Evolutionary conservation across 1,140 invertebrate species (phyloP).

Genomic region (Musca vetustissima): DNA sequence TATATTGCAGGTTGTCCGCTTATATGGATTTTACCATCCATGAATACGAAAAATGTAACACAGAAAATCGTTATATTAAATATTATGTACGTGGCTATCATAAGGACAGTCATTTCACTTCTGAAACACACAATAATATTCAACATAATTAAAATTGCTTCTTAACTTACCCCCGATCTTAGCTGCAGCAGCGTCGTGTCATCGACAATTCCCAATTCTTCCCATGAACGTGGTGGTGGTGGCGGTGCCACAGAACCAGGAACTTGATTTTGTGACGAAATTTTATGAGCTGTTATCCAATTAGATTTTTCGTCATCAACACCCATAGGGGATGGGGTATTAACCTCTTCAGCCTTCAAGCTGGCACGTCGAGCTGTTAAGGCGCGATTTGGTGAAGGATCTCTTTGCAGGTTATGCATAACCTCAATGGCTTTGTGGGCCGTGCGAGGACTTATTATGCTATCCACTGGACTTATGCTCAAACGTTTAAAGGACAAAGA

Average conservation of each 20-base stretch:
- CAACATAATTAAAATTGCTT: no score
- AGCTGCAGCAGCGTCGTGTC: slow-evolving; percentile 58
- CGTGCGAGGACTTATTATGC: slow-evolving; percentile 57
- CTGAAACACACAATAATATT: no score
- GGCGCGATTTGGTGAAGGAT: slow-evolving; percentile 57
- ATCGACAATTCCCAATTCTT: slow-evolving; percentile 59
- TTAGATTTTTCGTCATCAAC: background rate
- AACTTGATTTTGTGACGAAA: slow-evolving; percentile 11
- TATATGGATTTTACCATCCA: no score
- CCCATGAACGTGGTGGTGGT: slow-evolving; percentile 54
- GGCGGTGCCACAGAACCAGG: background rate
- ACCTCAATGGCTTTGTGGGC: slow-evolving; percentile 65
- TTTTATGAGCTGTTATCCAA: background rate
- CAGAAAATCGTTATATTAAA: no score
- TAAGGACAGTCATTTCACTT: no score
- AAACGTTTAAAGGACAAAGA: slow-evolving; percentile 41
- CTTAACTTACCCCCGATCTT: slow-evolving; percentile 59
- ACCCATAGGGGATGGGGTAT: background rate
- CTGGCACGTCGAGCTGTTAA: slow-evolving; percentile 25
- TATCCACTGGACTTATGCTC: slow-evolving; percentile 56
- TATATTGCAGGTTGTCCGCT: no score
- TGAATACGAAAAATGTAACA: no score
- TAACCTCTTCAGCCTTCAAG: slow-evolving; percentile 1
- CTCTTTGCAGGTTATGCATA: slow-evolving; percentile 63
- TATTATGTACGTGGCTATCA: no score